phyloP scores from a whole-genome alignment of 2,888 invertebrate genomes.

The Notodonta dromedarius region DNA sequence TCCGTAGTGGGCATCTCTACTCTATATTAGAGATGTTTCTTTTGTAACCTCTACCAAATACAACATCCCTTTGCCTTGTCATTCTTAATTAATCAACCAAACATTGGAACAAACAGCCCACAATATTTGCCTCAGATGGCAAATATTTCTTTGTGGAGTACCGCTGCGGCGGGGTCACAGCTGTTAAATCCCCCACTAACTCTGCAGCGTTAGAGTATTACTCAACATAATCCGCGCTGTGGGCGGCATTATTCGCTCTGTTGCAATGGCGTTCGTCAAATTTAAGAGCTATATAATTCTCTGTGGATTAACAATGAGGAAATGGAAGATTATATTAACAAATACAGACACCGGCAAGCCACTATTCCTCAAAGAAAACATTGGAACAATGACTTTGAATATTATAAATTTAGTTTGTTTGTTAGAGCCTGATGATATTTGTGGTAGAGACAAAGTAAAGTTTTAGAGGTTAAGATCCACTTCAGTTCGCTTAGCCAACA shows the following conservation, averaged over 20 bases:
- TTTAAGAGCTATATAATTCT: constrained; percentile 23
- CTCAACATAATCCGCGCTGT: constrained; percentile 32
- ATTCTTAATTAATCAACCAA: background rate
- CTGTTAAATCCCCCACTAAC: constrained; percentile 31
- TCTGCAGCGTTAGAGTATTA: constrained; percentile 38
- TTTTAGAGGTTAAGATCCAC: no score
- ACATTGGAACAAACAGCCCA: background rate
- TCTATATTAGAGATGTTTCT: no score
- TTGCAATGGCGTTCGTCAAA: constrained; percentile 26
- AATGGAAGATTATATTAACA: background rate
- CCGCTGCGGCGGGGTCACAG: constrained; percentile 19
- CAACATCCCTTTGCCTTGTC: background rate
- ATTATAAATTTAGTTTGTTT: no score
- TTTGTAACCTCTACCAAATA: no score
- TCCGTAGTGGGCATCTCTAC: no score
- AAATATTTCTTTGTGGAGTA: constrained; percentile 23
- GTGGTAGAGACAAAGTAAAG: no score
- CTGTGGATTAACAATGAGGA: constrained; percentile 10
- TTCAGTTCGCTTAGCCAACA: background rate
- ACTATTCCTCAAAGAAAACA: background rate
- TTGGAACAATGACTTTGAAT: no score
- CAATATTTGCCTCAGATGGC: constrained; percentile 9
- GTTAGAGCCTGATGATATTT: no score
- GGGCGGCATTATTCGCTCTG: constrained; percentile 35
- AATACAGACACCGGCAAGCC: background rate